Conservation (phyloP, 1,140 invertebrate species). For the Cyphomyrmex costatus region DNA sequence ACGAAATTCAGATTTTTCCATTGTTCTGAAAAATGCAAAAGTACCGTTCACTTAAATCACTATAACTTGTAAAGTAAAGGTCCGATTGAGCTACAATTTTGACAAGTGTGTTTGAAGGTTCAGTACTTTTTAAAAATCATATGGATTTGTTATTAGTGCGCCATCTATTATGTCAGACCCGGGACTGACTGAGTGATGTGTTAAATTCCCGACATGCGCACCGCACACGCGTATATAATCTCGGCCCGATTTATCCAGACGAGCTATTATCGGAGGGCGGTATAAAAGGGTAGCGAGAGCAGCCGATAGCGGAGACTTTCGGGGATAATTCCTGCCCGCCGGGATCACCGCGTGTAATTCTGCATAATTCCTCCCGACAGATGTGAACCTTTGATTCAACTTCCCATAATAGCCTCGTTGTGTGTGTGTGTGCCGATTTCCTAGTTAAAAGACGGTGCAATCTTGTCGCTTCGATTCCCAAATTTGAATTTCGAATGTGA, state of each 20-base stretch:
- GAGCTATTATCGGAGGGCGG: constrained; percentile 7
- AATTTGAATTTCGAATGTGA: constrained; percentile 26
- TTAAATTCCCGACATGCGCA: constrained; percentile 7
- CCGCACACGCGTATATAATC: not conserved
- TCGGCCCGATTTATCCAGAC: not conserved
- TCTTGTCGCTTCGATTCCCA: constrained; percentile 23
- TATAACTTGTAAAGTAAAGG: too few species aligned
- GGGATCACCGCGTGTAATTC: constrained; percentile 37
- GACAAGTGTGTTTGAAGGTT: too few species aligned
- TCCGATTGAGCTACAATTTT: too few species aligned
- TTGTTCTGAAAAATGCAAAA: too few species aligned
- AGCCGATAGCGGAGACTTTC: not conserved
- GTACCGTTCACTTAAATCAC: too few species aligned
- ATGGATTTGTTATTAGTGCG: too few species aligned
- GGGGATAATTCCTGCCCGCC: not conserved
- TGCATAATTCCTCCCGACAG: constrained; percentile 37
- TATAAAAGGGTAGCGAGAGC: not conserved
- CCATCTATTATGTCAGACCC: too few species aligned
- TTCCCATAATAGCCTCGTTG: not conserved
- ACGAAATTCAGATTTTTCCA: too few species aligned
- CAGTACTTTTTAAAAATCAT: too few species aligned
- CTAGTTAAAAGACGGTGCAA: not conserved
- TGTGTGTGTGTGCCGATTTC: not conserved
- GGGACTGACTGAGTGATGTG: too few species aligned
- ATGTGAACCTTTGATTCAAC: constrained; percentile 19